Evolutionary conservation across 1,140 invertebrate genomes (phyloP), one percentile per base, ranked within the genome.

Genomic region (Mactra quadrangularis): DNA sequence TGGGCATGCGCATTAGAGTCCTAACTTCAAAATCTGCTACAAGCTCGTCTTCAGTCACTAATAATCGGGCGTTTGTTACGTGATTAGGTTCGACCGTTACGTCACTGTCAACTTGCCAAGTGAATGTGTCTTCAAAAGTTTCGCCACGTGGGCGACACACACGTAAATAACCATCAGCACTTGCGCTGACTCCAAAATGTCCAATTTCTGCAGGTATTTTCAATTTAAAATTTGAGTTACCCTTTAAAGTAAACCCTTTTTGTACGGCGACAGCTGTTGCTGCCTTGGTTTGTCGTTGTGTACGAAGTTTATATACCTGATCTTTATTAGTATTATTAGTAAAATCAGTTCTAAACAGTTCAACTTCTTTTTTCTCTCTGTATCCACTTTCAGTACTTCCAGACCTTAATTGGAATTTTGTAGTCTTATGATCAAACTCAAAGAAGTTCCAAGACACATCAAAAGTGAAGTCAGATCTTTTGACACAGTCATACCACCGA

Each of bases 391-490:
- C 53, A 45, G 66, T 25, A 29, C 68, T 45, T n/a, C 64, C 70
- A 1, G 85, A 52, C 25, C 88, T 59, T 7, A 86, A 72, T 52
- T 45, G 71, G 75, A 89, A 89, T 41, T 70, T 85, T 0, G 84
- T 82, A 0, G 88, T 89, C 55, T 82, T 85, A 45, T 89, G 88
- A 22, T 86, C 82, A 62, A 89, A 87, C 59, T 89, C 88, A 52
- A 87, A 89, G 57, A 89, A 89, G 45, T 87, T 89, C 88, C 88
- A 89, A 27, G 86, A 86, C 6, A 89, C 83, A 71, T 89, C 88
- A 66, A 89, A 85, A 45, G 83, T 72, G 47, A 86, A 89, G 59
- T 82, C 84, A 0, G 64, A 64, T 33, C 86, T 77, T 17, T 86
- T 84, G 22, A 87, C 52, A 33, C 86, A 86, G 50, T 86, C 79